phyloP scores from a whole-genome alignment of 2,113 vertebrate species.

The Macrotus californicus region DNA sequence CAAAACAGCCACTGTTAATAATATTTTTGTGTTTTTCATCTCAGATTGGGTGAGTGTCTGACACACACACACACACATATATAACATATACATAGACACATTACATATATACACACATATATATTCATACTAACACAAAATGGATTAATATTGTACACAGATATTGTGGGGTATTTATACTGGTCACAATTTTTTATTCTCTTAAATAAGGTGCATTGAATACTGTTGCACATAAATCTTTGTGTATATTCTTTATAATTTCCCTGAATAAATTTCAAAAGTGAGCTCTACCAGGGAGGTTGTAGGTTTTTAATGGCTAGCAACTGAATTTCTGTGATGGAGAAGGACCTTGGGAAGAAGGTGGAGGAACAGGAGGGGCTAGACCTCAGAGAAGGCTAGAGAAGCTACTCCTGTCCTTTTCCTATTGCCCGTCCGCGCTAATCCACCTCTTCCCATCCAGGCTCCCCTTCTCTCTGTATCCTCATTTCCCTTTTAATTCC shows the following conservation, averaged over 20 bases:
- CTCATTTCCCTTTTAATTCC: neutral
- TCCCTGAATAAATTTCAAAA: neutral
- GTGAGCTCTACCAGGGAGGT: neutral
- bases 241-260: neutral
- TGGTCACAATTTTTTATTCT: neutral
- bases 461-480: too few relatives aligned
- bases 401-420: neutral
- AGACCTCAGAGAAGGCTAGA: neutral
- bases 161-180: neutral
- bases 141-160: neutral
- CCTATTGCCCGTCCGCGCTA: neutral
- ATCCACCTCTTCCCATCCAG: neutral
- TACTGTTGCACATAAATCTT: neutral
- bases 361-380: neutral
- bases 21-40: conserved; percentile 3
- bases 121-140: neutral
- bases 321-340: neutral
- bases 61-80: neutral
- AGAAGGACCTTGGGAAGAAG: neutral
- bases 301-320: neutral
- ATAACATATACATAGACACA: neutral
- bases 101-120: neutral
- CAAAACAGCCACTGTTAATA: neutral
- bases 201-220: neutral
- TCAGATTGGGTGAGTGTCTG: neutral